These are phyloP conservation scores for Apotomis betuletana DNA, from an alignment of 2,888 invertebrate genomes.

Conservation along the genomic window DNA sequence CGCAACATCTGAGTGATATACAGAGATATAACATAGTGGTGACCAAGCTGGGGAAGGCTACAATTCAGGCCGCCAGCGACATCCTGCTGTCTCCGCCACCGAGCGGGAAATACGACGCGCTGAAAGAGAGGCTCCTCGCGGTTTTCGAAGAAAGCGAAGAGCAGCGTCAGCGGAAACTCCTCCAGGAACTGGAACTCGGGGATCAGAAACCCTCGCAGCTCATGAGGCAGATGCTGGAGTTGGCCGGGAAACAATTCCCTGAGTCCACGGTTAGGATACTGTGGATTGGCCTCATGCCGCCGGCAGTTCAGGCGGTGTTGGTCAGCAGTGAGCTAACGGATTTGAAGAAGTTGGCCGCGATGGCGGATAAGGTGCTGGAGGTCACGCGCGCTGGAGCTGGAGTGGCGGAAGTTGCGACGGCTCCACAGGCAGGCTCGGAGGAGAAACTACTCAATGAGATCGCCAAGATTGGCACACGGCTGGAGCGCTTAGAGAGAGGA, in stretches of 20 bases:
- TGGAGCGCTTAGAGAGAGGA: background rate
- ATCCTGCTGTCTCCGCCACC: background rate
- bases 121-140: conserved; percentile 5
- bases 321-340: conserved; percentile 13
- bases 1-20: background rate
- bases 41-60: conserved; percentile 2
- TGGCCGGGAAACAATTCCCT: background rate
- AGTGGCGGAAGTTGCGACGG: background rate
- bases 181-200: conserved; percentile 16
- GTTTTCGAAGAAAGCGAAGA: background rate
- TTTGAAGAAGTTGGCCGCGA: conserved; percentile 10
- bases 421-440: background rate
- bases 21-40: background rate
- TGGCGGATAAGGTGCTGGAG: conserved; percentile 32
- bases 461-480: conserved; percentile 1
- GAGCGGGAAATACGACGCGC: conserved; percentile 1
- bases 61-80: background rate
- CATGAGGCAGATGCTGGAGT: conserved; percentile 21
- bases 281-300: conserved; percentile 24
- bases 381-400: background rate
- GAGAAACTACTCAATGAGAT: background rate
- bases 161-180: background rate
- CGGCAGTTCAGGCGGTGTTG: conserved; percentile 17
- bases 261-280: conserved; percentile 19
- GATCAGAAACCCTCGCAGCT: conserved; percentile 23